Evolutionary conservation across 2,797 vertebrate species (phyloP).

Genomic region (Oreonectes daqikongensis): DNA sequence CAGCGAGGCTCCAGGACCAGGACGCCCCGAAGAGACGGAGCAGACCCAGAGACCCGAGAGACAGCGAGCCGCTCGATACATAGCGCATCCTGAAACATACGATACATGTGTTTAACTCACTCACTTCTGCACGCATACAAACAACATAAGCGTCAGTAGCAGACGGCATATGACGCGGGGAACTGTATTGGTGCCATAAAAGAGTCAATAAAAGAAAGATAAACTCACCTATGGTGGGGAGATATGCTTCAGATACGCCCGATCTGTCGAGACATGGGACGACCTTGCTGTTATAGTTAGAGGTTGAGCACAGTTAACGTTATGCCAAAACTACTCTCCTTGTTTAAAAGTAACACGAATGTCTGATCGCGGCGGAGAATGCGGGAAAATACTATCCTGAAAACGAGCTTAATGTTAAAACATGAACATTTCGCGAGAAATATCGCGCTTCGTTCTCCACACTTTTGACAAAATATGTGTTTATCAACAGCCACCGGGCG

Average conservation of each 20-base stretch:
- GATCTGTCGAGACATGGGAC: conserved; percentile 33
- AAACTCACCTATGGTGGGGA: conserved; percentile 16
- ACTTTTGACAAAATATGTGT: conserved; percentile 11
- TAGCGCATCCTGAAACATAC: conserved; percentile 73
- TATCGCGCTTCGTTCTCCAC: neutral
- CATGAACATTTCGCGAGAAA: neutral
- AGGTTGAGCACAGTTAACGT: conserved; percentile 39
- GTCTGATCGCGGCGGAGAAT: neutral
- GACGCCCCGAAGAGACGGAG: conserved; percentile 83
- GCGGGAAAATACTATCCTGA: neutral
- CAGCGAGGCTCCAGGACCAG: conserved; percentile 87
- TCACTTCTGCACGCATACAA: neutral
- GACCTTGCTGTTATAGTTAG: conserved; percentile 34
- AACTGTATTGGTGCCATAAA: neutral
- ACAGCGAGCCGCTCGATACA: conserved; percentile 75
- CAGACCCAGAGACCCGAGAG: conserved; percentile 84
- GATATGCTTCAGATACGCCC: conserved; percentile 14
- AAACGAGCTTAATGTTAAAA: neutral
- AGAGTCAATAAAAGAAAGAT: neutral
- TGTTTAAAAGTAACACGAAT: neutral
- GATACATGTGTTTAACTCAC: neutral
- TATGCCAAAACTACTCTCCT: conserved; percentile 24
- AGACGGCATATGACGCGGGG: neutral
- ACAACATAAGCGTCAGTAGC: no score
- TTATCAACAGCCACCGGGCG: neutral